Percentiles rank a stretch among this genome's conserved stretches.
phyloP scores from a whole-genome alignment of 1,140 invertebrate genomes.

The Cepaea nemoralis region DNA sequence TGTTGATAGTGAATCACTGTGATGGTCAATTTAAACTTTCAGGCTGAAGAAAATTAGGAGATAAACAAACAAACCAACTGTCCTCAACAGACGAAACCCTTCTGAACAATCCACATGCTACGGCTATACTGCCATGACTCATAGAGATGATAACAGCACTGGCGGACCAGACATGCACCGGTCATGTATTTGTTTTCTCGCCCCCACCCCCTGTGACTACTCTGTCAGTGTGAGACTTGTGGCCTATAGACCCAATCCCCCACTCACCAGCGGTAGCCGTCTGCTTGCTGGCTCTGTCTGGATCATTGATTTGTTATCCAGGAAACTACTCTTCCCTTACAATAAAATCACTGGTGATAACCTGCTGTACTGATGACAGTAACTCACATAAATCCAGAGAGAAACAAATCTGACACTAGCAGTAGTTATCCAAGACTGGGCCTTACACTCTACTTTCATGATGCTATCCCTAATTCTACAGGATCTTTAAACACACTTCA shows the following conservation, averaged over 20 bases:
- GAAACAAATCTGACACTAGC: background rate
- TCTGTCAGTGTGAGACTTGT: constrained; percentile 3
- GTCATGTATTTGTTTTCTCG: background rate
- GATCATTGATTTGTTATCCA: constrained; percentile 24
- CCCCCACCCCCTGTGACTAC: background rate
- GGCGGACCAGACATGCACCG: background rate
- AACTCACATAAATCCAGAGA: background rate
- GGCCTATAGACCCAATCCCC: constrained; percentile 33
- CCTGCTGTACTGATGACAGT: background rate
- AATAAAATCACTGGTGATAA: background rate
- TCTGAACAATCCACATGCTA: background rate
- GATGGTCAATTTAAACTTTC: background rate
- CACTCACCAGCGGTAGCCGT: background rate
- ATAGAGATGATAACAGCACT: background rate
- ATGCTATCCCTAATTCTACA: background rate
- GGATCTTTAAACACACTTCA: background rate
- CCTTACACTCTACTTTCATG: background rate
- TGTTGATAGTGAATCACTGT: background rate
- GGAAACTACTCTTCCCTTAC: background rate
- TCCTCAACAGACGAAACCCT: background rate
- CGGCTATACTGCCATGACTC: background rate
- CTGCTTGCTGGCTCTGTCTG: constrained; percentile 11
- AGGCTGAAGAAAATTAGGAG: background rate
- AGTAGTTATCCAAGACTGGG: background rate
- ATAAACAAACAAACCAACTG: background rate